A percentile compares a stretch with the other conserved stretches of the same genome.
Conservation (phyloP, 1,140 invertebrate species). For the Trachelipus rathkii region DNA sequence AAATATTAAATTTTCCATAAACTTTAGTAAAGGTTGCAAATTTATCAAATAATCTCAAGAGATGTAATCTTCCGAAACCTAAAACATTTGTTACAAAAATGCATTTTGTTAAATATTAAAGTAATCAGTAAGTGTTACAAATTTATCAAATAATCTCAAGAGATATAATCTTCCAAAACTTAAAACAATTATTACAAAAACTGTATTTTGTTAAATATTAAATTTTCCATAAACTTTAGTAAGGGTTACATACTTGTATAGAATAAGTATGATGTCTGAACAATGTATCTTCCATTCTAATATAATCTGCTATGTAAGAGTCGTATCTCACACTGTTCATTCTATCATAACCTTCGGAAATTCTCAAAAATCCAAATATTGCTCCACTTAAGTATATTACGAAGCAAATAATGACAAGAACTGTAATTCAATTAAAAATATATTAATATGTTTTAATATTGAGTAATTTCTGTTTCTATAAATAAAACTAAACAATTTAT, state of each 20-base stretch:
- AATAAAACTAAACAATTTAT: too few relatives aligned
- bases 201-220: not conserved
- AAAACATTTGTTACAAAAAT: not conserved
- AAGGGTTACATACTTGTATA: constrained; percentile 62
- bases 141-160: not conserved
- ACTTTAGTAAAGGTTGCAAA: not conserved
- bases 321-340: constrained; percentile 78
- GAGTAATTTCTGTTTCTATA: too few relatives aligned
- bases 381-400: constrained; percentile 58
- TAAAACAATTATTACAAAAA: not conserved
- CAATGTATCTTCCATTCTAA: constrained; percentile 80
- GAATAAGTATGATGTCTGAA: constrained; percentile 86
- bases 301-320: constrained; percentile 84
- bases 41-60: not conserved
- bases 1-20: not conserved
- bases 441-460: too few relatives aligned
- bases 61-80: not conserved
- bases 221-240: not conserved
- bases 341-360: constrained; percentile 83
- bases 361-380: constrained; percentile 77
- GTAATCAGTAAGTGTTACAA: not conserved
- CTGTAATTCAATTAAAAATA: not conserved
- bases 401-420: not conserved
- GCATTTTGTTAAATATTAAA: not conserved
- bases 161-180: not conserved